Percentiles rank a stretch among this genome's conserved stretches.
These are phyloP conservation scores for Rhyacophila evoluta DNA, from an alignment of 2,888 invertebrate species.

Conservation along the genomic window DNA sequence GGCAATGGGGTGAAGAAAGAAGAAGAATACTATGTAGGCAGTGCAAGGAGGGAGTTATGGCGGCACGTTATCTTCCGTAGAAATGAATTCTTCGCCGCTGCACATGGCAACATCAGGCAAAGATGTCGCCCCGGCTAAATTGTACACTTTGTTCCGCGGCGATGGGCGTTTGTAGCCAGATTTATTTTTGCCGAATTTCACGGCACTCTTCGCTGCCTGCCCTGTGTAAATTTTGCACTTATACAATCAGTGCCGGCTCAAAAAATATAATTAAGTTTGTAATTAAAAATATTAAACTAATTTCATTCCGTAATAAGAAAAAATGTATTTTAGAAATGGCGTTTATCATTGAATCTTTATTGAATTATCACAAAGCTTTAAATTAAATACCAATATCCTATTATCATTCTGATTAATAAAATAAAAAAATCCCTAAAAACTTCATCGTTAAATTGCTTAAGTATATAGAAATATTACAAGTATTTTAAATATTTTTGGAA, in stretches of 20 bases:
- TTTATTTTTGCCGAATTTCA: conserved; percentile 44
- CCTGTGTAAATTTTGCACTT: neutral
- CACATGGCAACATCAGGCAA: conserved; percentile 48
- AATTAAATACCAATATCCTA: too few relatives aligned
- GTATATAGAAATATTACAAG: too few relatives aligned
- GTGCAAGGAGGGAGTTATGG: conserved; percentile 28
- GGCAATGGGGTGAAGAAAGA: conserved; percentile 6
- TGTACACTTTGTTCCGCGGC: conserved; percentile 39
- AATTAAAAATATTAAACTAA: too few relatives aligned
- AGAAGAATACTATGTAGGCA: neutral
- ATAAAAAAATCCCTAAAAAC: too few relatives aligned
- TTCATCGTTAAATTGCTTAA: too few relatives aligned
- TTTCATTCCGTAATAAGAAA: too few relatives aligned
- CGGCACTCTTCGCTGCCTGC: neutral
- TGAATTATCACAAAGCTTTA: too few relatives aligned
- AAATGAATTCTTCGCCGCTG: conserved; percentile 44
- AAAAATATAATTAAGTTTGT: too few relatives aligned
- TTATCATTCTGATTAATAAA: too few relatives aligned
- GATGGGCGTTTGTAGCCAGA: conserved; percentile 33
- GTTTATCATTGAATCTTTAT: too few relatives aligned
- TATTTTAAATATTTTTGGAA: too few relatives aligned
- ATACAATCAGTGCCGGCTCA: neutral
- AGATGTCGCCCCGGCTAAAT: conserved; percentile 44
- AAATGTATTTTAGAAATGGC: too few relatives aligned
- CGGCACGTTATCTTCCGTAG: conserved; percentile 42